Conservation (phyloP, 2,888 invertebrate genomes). For the Aromia moschata region DNA sequence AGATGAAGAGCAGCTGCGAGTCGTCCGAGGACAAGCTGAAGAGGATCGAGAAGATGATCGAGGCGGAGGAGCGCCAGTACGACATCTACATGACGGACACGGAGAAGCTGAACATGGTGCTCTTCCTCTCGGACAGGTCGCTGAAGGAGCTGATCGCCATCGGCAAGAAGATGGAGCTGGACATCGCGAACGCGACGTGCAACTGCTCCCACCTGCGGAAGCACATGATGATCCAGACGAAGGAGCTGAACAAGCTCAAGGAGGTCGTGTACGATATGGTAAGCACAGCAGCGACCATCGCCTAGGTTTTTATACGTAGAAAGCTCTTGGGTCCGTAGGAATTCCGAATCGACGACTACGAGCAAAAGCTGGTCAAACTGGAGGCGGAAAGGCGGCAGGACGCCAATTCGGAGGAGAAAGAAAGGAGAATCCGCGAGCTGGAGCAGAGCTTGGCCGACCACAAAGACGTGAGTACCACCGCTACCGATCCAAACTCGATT, state of each 20-base stretch:
- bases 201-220: conserved; percentile 63
- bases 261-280: conserved; percentile 72
- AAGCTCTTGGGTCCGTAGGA: conserved; percentile 34
- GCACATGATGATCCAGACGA: conserved; percentile 63
- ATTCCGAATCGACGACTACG: conserved; percentile 62
- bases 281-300: conserved; percentile 49
- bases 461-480: conserved; percentile 50
- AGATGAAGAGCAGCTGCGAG: conserved; percentile 63
- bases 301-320: not conserved
- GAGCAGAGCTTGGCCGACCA: conserved; percentile 62
- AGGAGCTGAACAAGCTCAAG: conserved; percentile 65
- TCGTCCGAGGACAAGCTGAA: conserved; percentile 67
- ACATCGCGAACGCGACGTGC: conserved; percentile 66
- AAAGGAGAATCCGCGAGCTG: conserved; percentile 63
- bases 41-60: conserved; percentile 69
- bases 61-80: conserved; percentile 64
- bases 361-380: conserved; percentile 59
- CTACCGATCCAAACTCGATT: too few relatives aligned
- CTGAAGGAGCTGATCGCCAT: conserved; percentile 41
- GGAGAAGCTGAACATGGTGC: conserved; percentile 42
- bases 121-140: conserved; percentile 39
- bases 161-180: conserved; percentile 63
- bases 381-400: conserved; percentile 55
- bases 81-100: conserved; percentile 40
- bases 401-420: conserved; percentile 50